Evolutionary conservation across 2,888 invertebrate species (phyloP).

Genomic region (Drosophila borborema): DNA sequence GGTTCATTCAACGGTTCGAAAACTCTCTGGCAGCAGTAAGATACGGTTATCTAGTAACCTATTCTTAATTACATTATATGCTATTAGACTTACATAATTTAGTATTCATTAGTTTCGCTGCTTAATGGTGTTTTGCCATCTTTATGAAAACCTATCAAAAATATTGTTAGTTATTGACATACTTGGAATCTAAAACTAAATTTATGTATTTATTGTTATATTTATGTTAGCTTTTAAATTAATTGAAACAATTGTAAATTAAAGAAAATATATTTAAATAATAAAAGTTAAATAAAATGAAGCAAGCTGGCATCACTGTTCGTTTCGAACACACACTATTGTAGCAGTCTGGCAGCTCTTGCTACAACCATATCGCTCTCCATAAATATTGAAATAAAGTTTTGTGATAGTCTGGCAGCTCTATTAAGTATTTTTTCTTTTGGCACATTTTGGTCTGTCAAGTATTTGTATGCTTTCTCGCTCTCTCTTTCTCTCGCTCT

Average conservation of each 20-base stretch:
- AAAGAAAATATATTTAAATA: not conserved
- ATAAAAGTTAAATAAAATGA: not conserved
- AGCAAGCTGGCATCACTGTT: not conserved
- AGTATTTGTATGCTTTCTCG: constrained; percentile 3
- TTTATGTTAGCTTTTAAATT: not conserved
- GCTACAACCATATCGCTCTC: not conserved
- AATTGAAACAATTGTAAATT: not conserved
- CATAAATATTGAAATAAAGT: not conserved
- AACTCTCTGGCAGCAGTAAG: not conserved
- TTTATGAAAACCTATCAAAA: not conserved
- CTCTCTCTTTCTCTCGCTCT: constrained; percentile 4
- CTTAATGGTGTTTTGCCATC: not conserved
- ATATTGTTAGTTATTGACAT: not conserved
- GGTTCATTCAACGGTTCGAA: constrained; percentile 14
- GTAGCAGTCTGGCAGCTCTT: not conserved
- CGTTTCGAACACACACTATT: not conserved
- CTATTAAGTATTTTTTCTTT: not conserved
- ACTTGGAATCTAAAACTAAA: not conserved
- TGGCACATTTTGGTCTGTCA: not conserved
- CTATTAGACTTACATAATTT: not conserved
- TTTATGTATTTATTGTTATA: not conserved
- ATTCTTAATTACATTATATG: constrained; percentile 4
- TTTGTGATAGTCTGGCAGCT: constrained; percentile 30
- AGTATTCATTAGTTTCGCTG: not conserved
- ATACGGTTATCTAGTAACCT: not conserved